phyloP scores from a whole-genome alignment of 2,797 vertebrate genomes.

The Brachyrhaphis roseni region DNA sequence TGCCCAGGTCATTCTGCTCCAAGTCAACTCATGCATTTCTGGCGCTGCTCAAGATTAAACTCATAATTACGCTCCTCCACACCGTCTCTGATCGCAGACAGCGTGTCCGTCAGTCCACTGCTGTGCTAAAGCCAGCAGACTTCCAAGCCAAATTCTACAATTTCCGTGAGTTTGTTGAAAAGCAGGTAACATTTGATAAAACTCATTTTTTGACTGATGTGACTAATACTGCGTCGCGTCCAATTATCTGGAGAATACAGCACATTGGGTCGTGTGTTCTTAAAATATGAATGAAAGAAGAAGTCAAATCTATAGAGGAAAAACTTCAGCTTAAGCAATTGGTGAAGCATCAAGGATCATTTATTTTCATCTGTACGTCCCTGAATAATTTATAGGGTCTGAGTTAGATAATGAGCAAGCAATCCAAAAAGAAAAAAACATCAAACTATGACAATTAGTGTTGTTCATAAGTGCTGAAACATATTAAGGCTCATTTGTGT shows the following conservation, averaged over 20 bases:
- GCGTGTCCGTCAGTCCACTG: no score
- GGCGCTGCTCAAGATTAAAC: no score
- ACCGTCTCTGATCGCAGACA: no score
- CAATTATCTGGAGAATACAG: not conserved
- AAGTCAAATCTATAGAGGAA: not conserved
- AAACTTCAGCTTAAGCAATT: not conserved
- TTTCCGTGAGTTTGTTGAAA: no score
- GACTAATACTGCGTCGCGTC: no score
- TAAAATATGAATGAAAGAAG: not conserved
- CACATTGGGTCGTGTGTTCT: not conserved
- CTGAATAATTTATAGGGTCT: not conserved
- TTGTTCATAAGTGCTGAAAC: not conserved
- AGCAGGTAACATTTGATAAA: no score
- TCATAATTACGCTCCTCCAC: no score
- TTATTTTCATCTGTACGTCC: not conserved
- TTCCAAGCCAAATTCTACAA: no score
- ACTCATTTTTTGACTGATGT: no score
- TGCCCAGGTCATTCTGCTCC: no score
- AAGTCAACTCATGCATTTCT: no score
- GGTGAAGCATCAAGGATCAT: not conserved
- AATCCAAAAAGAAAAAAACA: not conserved
- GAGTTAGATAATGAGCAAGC: not conserved
- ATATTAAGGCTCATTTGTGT: not conserved
- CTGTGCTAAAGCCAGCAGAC: no score
- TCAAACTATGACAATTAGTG: not conserved